Evolutionary conservation across 2,888 invertebrate species (phyloP).

Genomic region (Prenolepis imparis): DNA sequence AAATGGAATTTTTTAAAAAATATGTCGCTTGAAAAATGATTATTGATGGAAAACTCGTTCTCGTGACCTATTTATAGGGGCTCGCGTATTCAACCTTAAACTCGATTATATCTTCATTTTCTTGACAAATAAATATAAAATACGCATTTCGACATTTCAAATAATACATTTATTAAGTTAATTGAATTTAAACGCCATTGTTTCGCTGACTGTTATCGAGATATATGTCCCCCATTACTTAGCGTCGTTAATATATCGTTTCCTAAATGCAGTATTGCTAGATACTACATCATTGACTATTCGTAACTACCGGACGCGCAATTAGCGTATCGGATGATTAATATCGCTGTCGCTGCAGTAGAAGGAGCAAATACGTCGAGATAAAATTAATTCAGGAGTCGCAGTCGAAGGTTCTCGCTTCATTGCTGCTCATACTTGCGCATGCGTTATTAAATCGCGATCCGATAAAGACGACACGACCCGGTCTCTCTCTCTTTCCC

Average conservation of each 20-base stretch:
- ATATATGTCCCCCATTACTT: neutral
- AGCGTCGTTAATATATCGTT: neutral
- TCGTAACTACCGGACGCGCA: constrained; percentile 14
- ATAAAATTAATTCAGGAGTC: constrained; percentile 26
- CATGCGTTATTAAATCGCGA: constrained; percentile 51
- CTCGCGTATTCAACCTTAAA: neutral
- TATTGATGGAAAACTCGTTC: neutral
- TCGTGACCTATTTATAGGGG: neutral
- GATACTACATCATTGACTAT: constrained; percentile 10
- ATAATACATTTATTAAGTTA: neutral
- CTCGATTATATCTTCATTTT: neutral
- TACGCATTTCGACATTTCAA: neutral
- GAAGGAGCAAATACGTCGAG: constrained; percentile 31
- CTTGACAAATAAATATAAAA: neutral
- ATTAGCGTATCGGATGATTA: constrained; percentile 32
- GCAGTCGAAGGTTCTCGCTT: constrained; percentile 9
- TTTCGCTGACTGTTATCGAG: neutral
- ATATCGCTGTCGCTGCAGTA: constrained; percentile 26
- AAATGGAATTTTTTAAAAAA: neutral
- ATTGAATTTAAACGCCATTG: neutral
- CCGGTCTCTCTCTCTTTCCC: too few species aligned
- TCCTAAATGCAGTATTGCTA: neutral
- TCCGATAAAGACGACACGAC: constrained; percentile 12
- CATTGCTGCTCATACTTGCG: constrained; percentile 7
- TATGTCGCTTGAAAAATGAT: neutral